Conservation (phyloP, 2,113 vertebrate species). For the Enhydra lutris region DNA sequence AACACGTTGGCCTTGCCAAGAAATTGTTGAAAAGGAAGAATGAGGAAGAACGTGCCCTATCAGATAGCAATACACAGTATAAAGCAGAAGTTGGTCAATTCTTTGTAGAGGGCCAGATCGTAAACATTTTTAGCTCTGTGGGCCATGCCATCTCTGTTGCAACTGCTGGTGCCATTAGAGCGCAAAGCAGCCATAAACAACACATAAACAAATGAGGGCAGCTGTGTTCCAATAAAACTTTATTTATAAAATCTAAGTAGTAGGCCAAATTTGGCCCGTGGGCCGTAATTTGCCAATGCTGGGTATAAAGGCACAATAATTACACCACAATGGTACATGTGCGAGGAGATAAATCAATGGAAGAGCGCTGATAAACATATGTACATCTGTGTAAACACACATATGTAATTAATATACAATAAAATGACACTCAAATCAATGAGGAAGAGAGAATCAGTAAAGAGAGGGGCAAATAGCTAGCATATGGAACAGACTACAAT, state of each 20-base stretch:
- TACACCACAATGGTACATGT: not conserved
- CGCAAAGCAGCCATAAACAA: not conserved
- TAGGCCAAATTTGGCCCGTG: not conserved
- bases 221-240: not conserved
- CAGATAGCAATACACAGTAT: not conserved
- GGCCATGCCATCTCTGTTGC: not conserved
- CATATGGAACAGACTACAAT: not conserved
- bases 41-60: not conserved
- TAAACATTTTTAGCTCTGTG: not conserved
- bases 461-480: not conserved
- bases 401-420: not conserved
- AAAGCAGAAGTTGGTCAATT: not conserved
- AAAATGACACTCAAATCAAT: not conserved
- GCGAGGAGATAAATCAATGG: not conserved
- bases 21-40: constrained; percentile 2
- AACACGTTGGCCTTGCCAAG: not conserved
- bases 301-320: not conserved
- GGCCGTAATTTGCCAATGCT: not conserved
- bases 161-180: not conserved
- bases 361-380: not conserved
- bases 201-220: not conserved
- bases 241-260: not conserved
- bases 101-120: not conserved
- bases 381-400: not conserved
- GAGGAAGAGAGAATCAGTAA: not conserved